These are phyloP conservation scores for Cichlasoma orientale DNA, from an alignment of 2,797 vertebrate genomes.

Conservation along the genomic window DNA sequence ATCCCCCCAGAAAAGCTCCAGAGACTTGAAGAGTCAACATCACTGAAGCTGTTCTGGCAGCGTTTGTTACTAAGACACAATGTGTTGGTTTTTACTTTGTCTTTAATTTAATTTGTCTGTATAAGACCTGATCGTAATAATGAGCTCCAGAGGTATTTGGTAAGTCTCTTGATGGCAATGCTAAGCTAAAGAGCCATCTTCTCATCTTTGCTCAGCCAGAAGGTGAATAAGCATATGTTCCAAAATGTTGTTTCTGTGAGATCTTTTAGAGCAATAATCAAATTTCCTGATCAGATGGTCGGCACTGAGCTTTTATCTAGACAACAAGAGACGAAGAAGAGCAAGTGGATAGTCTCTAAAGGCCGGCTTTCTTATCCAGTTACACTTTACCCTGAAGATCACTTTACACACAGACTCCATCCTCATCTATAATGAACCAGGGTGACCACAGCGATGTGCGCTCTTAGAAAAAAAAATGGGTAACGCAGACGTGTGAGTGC, in stretches of 20 bases:
- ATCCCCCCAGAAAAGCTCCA: not conserved
- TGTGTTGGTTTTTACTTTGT: not conserved
- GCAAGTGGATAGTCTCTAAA: slow-evolving; percentile 48
- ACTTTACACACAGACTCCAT: slow-evolving; percentile 55
- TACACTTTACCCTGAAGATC: slow-evolving; percentile 65
- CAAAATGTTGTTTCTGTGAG: not conserved
- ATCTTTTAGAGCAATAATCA: slow-evolving; percentile 16
- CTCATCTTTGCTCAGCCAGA: not conserved
- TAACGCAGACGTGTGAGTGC: not conserved
- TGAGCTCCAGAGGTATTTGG: not conserved
- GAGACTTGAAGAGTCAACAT: not conserved
- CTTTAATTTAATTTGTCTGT: not conserved
- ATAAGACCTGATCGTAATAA: not conserved
- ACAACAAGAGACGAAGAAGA: slow-evolving; percentile 36
- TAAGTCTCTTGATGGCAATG: not conserved
- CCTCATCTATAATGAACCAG: slow-evolving; percentile 75
- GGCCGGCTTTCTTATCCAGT: slow-evolving; percentile 65
- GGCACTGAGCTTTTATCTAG: slow-evolving; percentile 18
- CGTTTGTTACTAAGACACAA: not conserved
- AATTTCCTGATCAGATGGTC: slow-evolving; percentile 7
- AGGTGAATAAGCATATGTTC: not conserved
- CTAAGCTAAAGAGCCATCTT: not conserved
- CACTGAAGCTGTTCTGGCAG: not conserved
- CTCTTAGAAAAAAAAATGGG: slow-evolving; percentile 10
- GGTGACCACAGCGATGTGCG: slow-evolving; percentile 22